Base-by-base conservation (phyloP, 2,888 invertebrate genomes). In the Troides helena region DNA sequence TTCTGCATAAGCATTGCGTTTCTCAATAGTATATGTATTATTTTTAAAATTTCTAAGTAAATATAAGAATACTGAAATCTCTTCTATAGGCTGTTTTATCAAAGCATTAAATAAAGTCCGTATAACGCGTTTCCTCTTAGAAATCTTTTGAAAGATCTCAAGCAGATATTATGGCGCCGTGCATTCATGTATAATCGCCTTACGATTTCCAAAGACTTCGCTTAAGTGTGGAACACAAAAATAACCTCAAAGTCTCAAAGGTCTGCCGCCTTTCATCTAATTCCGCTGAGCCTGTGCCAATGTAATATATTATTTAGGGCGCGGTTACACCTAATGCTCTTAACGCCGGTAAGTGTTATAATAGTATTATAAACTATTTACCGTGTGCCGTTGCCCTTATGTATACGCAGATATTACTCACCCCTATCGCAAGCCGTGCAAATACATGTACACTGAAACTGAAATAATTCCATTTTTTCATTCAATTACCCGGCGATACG, bases 301-400 rank as follows among this genome's bases (percentile, higher is more conserved):
- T 72, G 73, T 73, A 73, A 76, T 77, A 75, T 74, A 79, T 77
- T 78, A 77, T 77, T 77, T 74, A 78, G 69, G n/a, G 70, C 57
- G 72, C 73, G 75, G 75, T 78, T 77, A 74, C 73, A 69, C 69
- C 67, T 78, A 79, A 79, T 76, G 76, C 76, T 75, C 78, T 80
- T 80, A 80, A 73, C 76, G 72, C 75, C 70, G 67, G 67, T 65
- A 70, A 71, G 74, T 77, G 75, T 73, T 74, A 73, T 77, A 77
- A 71, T 72, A 71, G 72, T 70, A 70, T 70, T 70, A 70, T 63
- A 25, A 70, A 67, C 66, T 67, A 67, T 67, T 63, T 59, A 30
- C 57, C 50, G 58, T 53, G 50, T 63, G 63, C 17, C 56, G 25
- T n/a, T 17, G 56, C 39, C 60, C 21, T 61, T 66, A 65, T 62